A percentile compares a stretch with the other conserved stretches of the same genome.
Evolutionary conservation across 2,888 invertebrate species (phyloP).

Genomic region (Hemistola chrysoprasaria): DNA sequence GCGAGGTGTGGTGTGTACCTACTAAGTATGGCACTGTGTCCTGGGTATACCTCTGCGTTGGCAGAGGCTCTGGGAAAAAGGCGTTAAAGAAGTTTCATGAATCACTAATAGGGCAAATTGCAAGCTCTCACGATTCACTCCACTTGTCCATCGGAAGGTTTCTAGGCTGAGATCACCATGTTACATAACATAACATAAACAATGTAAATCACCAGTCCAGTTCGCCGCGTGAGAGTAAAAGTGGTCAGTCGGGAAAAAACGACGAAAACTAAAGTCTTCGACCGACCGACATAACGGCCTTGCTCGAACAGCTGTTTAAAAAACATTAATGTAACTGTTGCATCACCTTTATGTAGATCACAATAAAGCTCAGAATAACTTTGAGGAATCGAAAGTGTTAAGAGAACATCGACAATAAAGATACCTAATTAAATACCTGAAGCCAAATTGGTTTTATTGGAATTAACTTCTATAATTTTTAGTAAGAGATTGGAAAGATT

Average conservation of each 20-base stretch:
- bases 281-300: conserved; percentile 38
- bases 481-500: too few relatives aligned
- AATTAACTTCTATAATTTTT: too few relatives aligned
- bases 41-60: too few relatives aligned
- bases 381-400: too few relatives aligned
- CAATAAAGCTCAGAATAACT: conserved; percentile 15
- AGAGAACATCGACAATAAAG: too few relatives aligned
- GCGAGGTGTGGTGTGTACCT: too few relatives aligned
- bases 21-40: too few relatives aligned
- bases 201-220: conserved; percentile 42
- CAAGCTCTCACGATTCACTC: not conserved
- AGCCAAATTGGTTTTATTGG: too few relatives aligned
- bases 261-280: conserved; percentile 30
- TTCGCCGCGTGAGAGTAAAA: conserved; percentile 65
- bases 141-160: conserved; percentile 11
- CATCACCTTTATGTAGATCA: conserved; percentile 14
- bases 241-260: conserved; percentile 52
- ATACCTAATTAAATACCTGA: too few relatives aligned
- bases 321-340: not conserved
- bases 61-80: too few relatives aligned
- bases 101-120: too few relatives aligned
- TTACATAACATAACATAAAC: conserved; percentile 45
- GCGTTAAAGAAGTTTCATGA: too few relatives aligned
- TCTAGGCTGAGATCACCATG: conserved; percentile 27
- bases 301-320: conserved; percentile 8